A percentile compares a stretch with the other conserved stretches of the same genome.
Evolutionary conservation across 2,888 invertebrate species (phyloP).

Genomic region (Hanleya hanleyi): DNA sequence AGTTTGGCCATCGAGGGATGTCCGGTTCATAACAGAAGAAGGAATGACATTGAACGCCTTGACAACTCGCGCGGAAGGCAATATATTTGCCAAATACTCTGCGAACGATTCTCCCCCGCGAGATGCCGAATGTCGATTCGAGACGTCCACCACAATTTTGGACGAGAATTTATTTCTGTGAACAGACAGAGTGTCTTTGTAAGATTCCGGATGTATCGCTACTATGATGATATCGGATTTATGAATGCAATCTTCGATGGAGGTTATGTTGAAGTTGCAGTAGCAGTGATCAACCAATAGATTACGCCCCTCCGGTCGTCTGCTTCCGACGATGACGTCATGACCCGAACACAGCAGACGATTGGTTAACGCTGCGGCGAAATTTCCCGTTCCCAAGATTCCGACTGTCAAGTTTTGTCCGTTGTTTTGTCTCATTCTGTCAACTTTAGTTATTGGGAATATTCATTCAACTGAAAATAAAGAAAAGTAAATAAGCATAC

Average conservation of each 20-base stretch:
- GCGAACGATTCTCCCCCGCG: conserved; percentile 46
- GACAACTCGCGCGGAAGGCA: conserved; percentile 51
- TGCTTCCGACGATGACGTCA: conserved; percentile 59
- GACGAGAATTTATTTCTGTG: conserved; percentile 37
- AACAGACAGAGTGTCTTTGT: conserved; percentile 44
- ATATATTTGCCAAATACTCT: conserved; percentile 46
- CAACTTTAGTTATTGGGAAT: not conserved
- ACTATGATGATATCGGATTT: conserved; percentile 46
- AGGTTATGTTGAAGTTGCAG: conserved; percentile 46
- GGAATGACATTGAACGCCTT: conserved; percentile 67
- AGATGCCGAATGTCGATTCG: conserved; percentile 48
- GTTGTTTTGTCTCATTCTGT: not conserved
- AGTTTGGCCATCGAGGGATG: conserved; percentile 45
- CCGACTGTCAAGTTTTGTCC: conserved; percentile 32
- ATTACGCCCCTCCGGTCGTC: conserved; percentile 42
- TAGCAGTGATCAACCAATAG: conserved; percentile 50
- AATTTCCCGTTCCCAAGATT: conserved; percentile 64
- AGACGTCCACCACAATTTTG: conserved; percentile 60
- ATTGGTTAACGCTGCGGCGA: conserved; percentile 54
- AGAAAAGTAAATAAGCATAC: too few species aligned
- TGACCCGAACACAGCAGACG: conserved; percentile 54
- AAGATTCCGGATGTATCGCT: conserved; percentile 57
- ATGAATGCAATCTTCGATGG: conserved; percentile 43
- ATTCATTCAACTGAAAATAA: not conserved
- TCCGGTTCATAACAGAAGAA: conserved; percentile 57